Percentiles rank a stretch among this genome's conserved stretches.
Evolutionary conservation across 2,888 invertebrate genomes (phyloP).

Genomic region (Clepsis dumicolana): DNA sequence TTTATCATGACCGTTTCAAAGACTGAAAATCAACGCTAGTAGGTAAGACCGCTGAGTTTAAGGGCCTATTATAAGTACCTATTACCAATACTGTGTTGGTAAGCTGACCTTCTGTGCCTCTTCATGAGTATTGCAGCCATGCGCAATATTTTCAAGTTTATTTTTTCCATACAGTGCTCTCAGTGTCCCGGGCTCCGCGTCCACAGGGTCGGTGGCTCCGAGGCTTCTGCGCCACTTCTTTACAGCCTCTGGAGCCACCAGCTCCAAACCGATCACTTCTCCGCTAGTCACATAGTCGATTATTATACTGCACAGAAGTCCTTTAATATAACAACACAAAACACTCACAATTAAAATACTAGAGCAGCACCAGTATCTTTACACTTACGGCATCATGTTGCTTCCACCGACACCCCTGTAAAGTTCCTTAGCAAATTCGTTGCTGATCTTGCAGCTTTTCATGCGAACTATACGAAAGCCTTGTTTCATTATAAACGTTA

Average conservation of each 20-base stretch:
- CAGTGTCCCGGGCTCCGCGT: conserved; percentile 87
- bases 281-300: conserved; percentile 90
- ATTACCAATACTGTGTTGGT: background rate
- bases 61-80: background rate
- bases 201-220: conserved; percentile 87
- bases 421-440: conserved; percentile 89
- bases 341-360: background rate
- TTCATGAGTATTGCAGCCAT: conserved; percentile 88
- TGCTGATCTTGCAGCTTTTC: conserved; percentile 90
- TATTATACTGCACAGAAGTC: conserved; percentile 69
- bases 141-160: conserved; percentile 88
- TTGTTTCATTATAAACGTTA: conserved; percentile 89
- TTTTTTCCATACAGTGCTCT: conserved; percentile 89
- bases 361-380: background rate
- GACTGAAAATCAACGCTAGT: too few relatives aligned
- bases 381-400: conserved; percentile 87
- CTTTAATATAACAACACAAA: background rate
- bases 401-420: conserved; percentile 86
- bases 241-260: conserved; percentile 90
- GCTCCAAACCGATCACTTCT: conserved; percentile 90
- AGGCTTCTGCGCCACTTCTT: conserved; percentile 87
- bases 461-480: conserved; percentile 89
- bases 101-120: conserved; percentile 78
- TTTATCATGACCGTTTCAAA: too few relatives aligned
- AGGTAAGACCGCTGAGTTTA: too few relatives aligned